phyloP scores from a whole-genome alignment of 2,113 vertebrate species.

The Probosciger aterrimus region DNA sequence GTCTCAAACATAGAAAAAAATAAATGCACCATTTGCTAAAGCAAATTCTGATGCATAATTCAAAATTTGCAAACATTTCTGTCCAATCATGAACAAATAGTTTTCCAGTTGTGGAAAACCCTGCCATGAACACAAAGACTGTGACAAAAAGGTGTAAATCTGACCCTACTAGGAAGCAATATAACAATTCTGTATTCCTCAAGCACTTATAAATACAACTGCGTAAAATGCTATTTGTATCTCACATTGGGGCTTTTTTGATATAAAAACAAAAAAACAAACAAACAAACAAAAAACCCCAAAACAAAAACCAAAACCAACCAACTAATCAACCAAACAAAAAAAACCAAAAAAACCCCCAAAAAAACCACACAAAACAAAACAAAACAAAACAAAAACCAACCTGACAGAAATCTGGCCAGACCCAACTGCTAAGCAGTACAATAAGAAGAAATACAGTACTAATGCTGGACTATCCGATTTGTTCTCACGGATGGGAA shows the following conservation, averaged over 20 bases:
- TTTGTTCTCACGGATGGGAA: slow-evolving; percentile 51
- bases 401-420: not conserved
- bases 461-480: slow-evolving; percentile 35
- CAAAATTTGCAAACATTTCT: not conserved
- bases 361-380: not conserved
- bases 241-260: not conserved
- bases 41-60: not conserved
- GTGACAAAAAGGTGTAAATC: not conserved
- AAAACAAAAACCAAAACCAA: not conserved
- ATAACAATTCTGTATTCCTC: not conserved
- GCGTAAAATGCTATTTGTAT: not conserved
- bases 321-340: too few species aligned
- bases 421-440: not conserved
- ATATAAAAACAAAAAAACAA: not conserved
- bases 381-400: too few species aligned
- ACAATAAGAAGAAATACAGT: slow-evolving; percentile 5
- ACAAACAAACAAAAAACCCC: too few species aligned
- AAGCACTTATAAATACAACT: not conserved
- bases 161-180: not conserved
- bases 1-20: not conserved
- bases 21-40: not conserved
- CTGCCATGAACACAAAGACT: not conserved
- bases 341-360: too few species aligned
- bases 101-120: not conserved
- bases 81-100: not conserved